Evolutionary conservation across 2,113 vertebrate genomes (phyloP), one percentile per base, ranked within the genome.

Genomic region (Caranx melampygus): DNA sequence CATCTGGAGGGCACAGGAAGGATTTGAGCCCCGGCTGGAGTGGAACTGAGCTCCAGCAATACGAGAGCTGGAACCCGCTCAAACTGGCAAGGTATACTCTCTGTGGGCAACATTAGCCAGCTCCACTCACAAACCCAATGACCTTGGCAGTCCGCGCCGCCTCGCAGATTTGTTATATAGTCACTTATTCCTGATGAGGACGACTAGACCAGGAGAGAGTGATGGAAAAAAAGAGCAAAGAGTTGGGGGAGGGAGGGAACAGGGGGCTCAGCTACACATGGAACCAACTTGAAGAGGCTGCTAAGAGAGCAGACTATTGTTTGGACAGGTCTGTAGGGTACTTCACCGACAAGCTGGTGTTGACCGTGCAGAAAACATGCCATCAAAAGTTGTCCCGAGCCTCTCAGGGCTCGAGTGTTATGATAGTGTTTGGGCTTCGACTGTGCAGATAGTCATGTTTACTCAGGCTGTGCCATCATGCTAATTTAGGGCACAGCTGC

Each of bases 61-160:
- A 90, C 52, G 81, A 75, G 84, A 81, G 73, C 82, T 93, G 91
- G 91, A 91, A 77, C 63, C 64, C 37, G 10, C 73, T 90, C 91
- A 90, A 89, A 78, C 86, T 91, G 90, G 91, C 90, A 79, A 66
- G 51, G 81, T 86, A 74, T 73, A 79, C 75, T 87, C 87, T 92
- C 86, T 78, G 77, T 83, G 88, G 87, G 91, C 83, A 89, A 78
- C 82, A 75, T 60, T 64, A 88, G 85, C 89, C 93, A 91, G 87
- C 88, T 88, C 79, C 84, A 55, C 82, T 87, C 77, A 55, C 88
- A 92, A 92, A 94, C 94, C 82, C 90, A 81, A 26, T 90, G 93
- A 92, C 92, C 92, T 91, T 88, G 85, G 89, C 86, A 82, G 67
- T 49, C 61, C 3, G 35, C 42, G 62, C 83, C 33, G 64, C 88